These are phyloP conservation scores for Druceiella hillmani DNA, from an alignment of 2,888 invertebrate species.

Conservation along the genomic window DNA sequence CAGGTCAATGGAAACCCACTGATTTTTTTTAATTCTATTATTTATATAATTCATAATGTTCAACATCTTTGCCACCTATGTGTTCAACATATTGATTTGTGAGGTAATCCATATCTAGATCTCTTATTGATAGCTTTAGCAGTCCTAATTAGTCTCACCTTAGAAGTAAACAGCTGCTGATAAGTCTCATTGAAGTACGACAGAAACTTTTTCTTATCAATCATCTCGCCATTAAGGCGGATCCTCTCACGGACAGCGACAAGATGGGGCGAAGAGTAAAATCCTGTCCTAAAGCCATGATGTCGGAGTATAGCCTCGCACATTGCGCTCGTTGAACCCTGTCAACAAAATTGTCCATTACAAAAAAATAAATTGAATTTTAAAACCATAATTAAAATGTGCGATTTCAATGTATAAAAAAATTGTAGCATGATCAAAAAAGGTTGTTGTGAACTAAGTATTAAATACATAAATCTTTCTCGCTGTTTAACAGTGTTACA, in stretches of 20 bases:
- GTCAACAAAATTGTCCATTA: slow-evolving; percentile 14
- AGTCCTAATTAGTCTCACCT: slow-evolving; percentile 28
- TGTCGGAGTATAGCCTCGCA: slow-evolving; percentile 82
- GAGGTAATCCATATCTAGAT: neutral
- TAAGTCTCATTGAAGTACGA: slow-evolving; percentile 80
- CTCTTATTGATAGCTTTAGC: slow-evolving; percentile 1
- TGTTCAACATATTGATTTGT: too few relatives aligned
- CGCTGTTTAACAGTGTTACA: too few relatives aligned
- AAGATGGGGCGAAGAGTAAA: slow-evolving; percentile 95
- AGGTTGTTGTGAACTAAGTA: too few relatives aligned
- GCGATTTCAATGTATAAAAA: neutral
- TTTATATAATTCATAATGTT: too few relatives aligned
- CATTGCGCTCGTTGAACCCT: slow-evolving; percentile 90
- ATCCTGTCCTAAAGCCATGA: slow-evolving; percentile 84
- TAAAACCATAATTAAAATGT: neutral
- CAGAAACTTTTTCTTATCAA: slow-evolving; percentile 69
- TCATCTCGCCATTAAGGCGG: slow-evolving; percentile 75
- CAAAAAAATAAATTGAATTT: slow-evolving; percentile 5
- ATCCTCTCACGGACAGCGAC: slow-evolving; percentile 89
- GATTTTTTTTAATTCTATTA: too few relatives aligned
- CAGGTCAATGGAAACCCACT: too few relatives aligned
- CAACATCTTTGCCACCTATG: too few relatives aligned
- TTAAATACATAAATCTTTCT: too few relatives aligned
- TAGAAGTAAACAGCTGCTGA: slow-evolving; percentile 44
- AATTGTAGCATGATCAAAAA: neutral